Conservation (phyloP, 2,797 vertebrate species). For the Sphenodon punctatus region DNA sequence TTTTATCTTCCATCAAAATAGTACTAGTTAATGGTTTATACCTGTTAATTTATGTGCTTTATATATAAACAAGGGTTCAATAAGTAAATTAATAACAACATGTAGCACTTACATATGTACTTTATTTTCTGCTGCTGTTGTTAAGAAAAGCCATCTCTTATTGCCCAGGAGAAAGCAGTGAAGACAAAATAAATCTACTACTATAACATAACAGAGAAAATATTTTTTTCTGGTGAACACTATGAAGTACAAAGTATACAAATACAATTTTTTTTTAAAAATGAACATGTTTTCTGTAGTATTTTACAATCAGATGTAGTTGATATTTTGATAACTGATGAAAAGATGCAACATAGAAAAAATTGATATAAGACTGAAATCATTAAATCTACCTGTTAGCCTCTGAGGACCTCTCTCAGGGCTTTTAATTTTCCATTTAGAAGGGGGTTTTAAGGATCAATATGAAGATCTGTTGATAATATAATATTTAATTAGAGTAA, state of each 20-base stretch:
- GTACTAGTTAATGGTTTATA: background rate
- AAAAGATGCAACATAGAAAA: conserved; percentile 24
- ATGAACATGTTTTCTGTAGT: background rate
- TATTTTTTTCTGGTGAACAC: too few relatives aligned
- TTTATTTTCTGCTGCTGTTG: background rate
- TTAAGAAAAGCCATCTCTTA: background rate
- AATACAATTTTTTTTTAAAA: too few relatives aligned
- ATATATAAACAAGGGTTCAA: background rate
- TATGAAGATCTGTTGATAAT: conserved; percentile 78
- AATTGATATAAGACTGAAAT: conserved; percentile 52
- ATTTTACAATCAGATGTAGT: conserved; percentile 18
- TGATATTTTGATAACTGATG: conserved; percentile 49
- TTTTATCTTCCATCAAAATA: background rate
- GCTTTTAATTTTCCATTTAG: conserved; percentile 72
- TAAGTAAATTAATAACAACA: background rate
- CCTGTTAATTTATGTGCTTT: background rate
- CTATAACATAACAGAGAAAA: too few relatives aligned
- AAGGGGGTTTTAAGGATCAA: conserved; percentile 73
- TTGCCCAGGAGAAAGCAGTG: conserved; percentile 3
- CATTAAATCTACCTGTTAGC: conserved; percentile 59
- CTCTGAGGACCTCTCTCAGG: conserved; percentile 48
- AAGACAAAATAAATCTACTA: background rate
- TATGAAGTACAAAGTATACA: too few relatives aligned
- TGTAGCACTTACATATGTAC: background rate
- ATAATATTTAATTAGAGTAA: conserved; percentile 83